These are phyloP conservation scores for Rosalia funebris DNA, from an alignment of 2,888 invertebrate species.

Conservation along the genomic window DNA sequence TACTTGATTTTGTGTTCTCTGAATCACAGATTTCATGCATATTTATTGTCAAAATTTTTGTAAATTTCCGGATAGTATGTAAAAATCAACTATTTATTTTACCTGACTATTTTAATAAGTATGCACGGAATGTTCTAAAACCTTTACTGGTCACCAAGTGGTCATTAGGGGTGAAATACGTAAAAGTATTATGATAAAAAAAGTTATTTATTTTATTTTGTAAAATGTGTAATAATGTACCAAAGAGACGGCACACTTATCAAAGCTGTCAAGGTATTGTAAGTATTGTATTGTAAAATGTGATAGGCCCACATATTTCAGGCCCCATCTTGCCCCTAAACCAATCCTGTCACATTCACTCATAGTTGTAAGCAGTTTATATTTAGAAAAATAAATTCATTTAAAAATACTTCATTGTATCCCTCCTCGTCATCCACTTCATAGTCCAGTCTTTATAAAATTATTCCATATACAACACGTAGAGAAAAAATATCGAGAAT, in stretches of 20 bases:
- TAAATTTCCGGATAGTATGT: slow-evolving; percentile 11
- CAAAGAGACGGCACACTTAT: slow-evolving; percentile 63
- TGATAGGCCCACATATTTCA: slow-evolving; percentile 64
- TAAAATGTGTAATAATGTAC: slow-evolving; percentile 66
- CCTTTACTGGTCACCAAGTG: slow-evolving; percentile 43
- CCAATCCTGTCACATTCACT: slow-evolving; percentile 65
- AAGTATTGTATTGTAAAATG: slow-evolving; percentile 65
- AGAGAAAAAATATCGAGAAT: no score
- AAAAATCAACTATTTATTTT: slow-evolving; percentile 21
- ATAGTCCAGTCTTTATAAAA: no score
- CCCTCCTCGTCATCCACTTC: no score
- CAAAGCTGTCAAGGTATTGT: slow-evolving; percentile 53
- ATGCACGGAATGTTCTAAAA: slow-evolving; percentile 38
- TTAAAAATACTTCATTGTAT: slow-evolving; percentile 3
- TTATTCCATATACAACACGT: no score
- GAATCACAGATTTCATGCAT: slow-evolving; percentile 40
- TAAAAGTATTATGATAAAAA: slow-evolving; percentile 33
- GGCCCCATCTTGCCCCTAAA: slow-evolving; percentile 62
- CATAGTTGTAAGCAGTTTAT: slow-evolving; percentile 65
- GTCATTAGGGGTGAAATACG: slow-evolving; percentile 38
- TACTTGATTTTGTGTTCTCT: slow-evolving; percentile 51
- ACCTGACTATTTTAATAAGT: slow-evolving; percentile 13
- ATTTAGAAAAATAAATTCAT: slow-evolving; percentile 64
- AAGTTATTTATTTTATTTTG: slow-evolving; percentile 56
- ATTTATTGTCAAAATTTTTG: slow-evolving; percentile 20